Percentiles rank a stretch among this genome's conserved stretches.
These are phyloP conservation scores for Molanna angustata DNA, from an alignment of 2,888 invertebrate species.

Conservation along the genomic window DNA sequence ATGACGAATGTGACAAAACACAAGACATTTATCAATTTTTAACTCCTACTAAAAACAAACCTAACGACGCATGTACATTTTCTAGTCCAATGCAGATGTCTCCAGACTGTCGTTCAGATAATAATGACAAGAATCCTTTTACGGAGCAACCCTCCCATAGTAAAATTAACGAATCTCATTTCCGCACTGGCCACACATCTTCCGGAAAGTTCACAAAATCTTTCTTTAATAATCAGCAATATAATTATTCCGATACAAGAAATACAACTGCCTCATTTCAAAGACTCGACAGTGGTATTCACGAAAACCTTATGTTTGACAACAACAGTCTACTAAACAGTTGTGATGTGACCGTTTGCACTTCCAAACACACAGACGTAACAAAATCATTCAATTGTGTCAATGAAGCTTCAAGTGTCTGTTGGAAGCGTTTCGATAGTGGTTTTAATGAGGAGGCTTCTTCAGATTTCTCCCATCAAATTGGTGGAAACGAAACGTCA, in stretches of 20 bases:
- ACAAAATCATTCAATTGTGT: constrained; percentile 21
- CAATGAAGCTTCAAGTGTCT: constrained; percentile 49
- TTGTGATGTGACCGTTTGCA: constrained; percentile 21
- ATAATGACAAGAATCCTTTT: too few relatives aligned
- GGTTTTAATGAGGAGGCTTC: constrained; percentile 52
- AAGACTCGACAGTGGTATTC: constrained; percentile 43
- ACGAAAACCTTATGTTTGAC: constrained; percentile 47
- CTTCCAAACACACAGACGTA: constrained; percentile 16
- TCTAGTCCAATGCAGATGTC: constrained; percentile 46
- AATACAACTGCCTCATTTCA: not conserved
- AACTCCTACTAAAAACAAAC: constrained; percentile 26
- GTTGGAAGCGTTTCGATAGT: constrained; percentile 52
- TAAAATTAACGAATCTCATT: too few relatives aligned
- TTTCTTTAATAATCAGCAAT: not conserved
- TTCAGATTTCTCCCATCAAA: constrained; percentile 38
- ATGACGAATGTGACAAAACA: constrained; percentile 13
- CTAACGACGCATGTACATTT: constrained; percentile 3
- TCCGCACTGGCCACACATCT: too few relatives aligned
- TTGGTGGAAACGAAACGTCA: constrained; percentile 16
- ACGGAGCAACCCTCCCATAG: too few relatives aligned
- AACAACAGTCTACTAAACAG: constrained; percentile 30
- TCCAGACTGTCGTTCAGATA: constrained; percentile 48
- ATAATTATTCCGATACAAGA: not conserved
- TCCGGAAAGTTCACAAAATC: not conserved
- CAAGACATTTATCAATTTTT: constrained; percentile 22